Percentiles rank a stretch among this genome's conserved stretches.
Evolutionary conservation across 1,140 invertebrate genomes (phyloP).

Genomic region (Pogonomyrmex barbatus): DNA sequence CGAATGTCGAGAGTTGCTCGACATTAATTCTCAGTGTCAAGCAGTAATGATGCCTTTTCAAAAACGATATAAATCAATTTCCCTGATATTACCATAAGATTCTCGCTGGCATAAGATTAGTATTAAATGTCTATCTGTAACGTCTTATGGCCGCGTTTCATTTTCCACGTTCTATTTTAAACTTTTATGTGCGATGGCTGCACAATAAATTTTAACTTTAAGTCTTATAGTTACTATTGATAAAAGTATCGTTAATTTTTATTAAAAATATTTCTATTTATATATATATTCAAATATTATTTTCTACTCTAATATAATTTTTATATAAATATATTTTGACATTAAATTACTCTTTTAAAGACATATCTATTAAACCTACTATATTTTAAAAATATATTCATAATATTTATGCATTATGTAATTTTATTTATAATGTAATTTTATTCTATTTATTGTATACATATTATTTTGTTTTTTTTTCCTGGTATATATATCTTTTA

Average conservation of each 20-base stretch:
- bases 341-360: neutral
- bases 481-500: neutral
- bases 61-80: constrained; percentile 28
- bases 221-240: neutral
- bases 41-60: neutral
- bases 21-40: constrained; percentile 42
- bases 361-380: neutral
- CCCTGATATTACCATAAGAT: constrained; percentile 29
- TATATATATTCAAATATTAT: neutral
- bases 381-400: constrained; percentile 2
- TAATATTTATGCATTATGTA: neutral
- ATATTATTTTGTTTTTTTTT: neutral
- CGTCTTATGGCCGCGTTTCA: neutral
- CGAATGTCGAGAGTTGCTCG: neutral
- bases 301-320: neutral
- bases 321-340: neutral
- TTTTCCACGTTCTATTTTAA: constrained; percentile 39
- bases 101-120: constrained; percentile 1
- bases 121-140: constrained; percentile 17
- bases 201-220: neutral
- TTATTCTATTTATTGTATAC: neutral
- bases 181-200: neutral
- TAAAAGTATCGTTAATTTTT: neutral
- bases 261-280: neutral
- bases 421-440: neutral